Conservation (phyloP, 2,888 invertebrate genomes). For the Tineola bisselliella region DNA sequence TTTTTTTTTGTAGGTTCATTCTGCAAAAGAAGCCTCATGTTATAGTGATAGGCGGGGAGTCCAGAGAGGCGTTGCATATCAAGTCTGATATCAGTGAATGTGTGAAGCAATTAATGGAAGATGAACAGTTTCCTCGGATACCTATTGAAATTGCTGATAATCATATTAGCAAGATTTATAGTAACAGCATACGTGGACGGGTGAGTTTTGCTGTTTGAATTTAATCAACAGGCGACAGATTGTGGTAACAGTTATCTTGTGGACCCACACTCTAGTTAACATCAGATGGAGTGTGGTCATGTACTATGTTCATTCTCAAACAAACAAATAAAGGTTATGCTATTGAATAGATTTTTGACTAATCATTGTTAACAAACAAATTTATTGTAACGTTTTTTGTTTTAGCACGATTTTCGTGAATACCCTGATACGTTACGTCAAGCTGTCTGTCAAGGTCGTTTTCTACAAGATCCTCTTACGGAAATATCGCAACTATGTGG, state of each 20-base stretch:
- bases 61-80: constrained; percentile 84
- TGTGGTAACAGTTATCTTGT: too few species aligned
- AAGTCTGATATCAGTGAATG: constrained; percentile 80
- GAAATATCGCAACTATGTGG: constrained; percentile 97
- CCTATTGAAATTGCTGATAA: constrained; percentile 94
- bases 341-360: too few species aligned
- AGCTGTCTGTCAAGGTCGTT: constrained; percentile 91
- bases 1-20: constrained; percentile 75
- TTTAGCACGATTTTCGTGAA: constrained; percentile 85
- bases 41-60: constrained; percentile 90
- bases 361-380: too few species aligned
- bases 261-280: too few species aligned
- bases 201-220: constrained; percentile 36
- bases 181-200: constrained; percentile 87
- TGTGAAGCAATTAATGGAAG: constrained; percentile 77
- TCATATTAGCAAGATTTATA: constrained; percentile 91
- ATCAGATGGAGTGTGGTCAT: too few species aligned
- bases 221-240: background rate
- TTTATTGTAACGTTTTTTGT: constrained; percentile 15
- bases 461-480: constrained; percentile 93
- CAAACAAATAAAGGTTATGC: too few species aligned
- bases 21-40: constrained; percentile 92
- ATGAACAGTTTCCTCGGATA: constrained; percentile 87
- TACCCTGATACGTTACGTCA: constrained; percentile 91
- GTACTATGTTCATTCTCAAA: too few species aligned